Base-by-base conservation (phyloP, 1,140 invertebrate genomes). In the Bemisia tabaci region DNA sequence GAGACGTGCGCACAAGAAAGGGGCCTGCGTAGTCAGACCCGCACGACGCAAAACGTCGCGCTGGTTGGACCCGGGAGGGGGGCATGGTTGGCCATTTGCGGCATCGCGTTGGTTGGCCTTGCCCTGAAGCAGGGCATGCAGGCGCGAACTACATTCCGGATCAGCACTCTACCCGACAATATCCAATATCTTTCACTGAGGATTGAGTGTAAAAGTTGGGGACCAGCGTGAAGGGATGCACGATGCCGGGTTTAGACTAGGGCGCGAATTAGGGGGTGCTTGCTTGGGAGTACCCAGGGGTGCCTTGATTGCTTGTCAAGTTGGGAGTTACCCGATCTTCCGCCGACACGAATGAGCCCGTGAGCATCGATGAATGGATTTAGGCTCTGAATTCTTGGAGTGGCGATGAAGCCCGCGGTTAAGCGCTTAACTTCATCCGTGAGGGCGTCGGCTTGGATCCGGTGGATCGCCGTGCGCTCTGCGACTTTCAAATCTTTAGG, bases 21-120 rank as follows among this genome's bases (percentile, higher is more conserved):
- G 69, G 69, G 2, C 71, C 71, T 22, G 70, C 70, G 59, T 67
- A 72, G 61, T 72, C 71, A 1, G 69, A 59, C 25, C 71, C 71
- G 59, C 60, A 27, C 22, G 69, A 21, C 1, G 26, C 2, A 63
- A 72, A 72, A 9, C 68, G 65, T 26, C 63, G 22, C 26, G 68
- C 25, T 26, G 61, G 62, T 12, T 58, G 27, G 25, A 70, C 68
- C 60, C 71, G 26, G 58, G 26, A n/a, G 9, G 65, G 23, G 1
- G 71, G 70, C n/a, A 0, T 70, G 59, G 5, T 70, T 48, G 17
- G 69, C 70, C 68, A 71, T 71, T 5, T 33, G n/a, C 12, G 60
- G 59, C 60, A 26, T 26, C 26, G 22, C 1, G 17, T 12, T 22
- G 24, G 58, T 26, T 21, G 69, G 67, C 26, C 12, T 26, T 2